These are phyloP conservation scores for Cynopterus brachyotis DNA, from an alignment of 2,113 vertebrate genomes.

Conservation along the genomic window DNA sequence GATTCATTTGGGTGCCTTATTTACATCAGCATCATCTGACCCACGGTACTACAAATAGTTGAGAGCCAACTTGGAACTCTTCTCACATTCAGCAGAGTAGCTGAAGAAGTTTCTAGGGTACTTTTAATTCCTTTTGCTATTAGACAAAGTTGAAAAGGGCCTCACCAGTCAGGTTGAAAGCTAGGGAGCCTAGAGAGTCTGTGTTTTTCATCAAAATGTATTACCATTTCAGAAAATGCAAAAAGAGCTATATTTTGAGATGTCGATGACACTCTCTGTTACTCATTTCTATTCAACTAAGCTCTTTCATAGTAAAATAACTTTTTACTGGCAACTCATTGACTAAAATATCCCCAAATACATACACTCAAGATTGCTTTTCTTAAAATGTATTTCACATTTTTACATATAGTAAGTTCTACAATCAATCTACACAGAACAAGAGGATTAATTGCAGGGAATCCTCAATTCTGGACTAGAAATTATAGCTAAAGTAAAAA, in stretches of 20 bases:
- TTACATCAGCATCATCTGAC: neutral
- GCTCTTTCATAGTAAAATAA: slow-evolving; percentile 11
- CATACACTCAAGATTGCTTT: neutral
- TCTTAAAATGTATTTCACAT: neutral
- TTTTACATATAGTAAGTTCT: neutral
- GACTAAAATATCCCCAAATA: slow-evolving; percentile 2
- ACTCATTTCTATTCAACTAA: slow-evolving; percentile 9
- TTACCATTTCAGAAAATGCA: slow-evolving; percentile 3
- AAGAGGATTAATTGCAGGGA: neutral
- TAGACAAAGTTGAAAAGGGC: neutral
- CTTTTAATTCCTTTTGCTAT: neutral
- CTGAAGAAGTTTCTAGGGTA: neutral
- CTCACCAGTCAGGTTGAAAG: neutral
- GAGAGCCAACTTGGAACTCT: neutral
- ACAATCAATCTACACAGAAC: neutral
- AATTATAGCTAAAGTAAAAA: neutral
- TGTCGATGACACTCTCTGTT: neutral
- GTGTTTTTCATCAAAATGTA: slow-evolving; percentile 33
- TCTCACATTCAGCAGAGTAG: neutral
- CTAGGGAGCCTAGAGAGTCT: neutral
- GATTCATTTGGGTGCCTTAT: neutral
- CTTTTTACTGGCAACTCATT: neutral
- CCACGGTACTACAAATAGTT: neutral
- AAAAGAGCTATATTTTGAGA: slow-evolving; percentile 29
- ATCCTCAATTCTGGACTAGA: neutral